Base-by-base conservation (phyloP, 1,140 invertebrate species). In the Drepana arcuata region DNA sequence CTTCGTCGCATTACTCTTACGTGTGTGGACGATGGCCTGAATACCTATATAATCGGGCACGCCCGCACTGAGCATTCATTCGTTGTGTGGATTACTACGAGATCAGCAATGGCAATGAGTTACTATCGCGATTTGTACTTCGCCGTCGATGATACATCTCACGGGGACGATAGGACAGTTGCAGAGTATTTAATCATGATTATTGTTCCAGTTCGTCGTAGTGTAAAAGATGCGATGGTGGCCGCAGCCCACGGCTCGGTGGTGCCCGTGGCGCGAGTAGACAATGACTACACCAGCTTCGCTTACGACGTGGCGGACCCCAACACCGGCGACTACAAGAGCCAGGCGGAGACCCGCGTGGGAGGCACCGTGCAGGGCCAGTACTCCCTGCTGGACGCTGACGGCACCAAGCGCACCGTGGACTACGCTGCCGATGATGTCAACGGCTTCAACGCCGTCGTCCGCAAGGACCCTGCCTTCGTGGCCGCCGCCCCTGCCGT, bases 241-340 rank as follows among this genome's bases (percentile, higher is more conserved):
- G 55, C 53, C 11, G 47, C 44, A n/a, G 51, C 44, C 39, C 57
- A 66, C 16, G 36, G 59, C 45, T 70, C 68, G 16, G 58, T 72
- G 29, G 61, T 63, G 46, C 58, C 62, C 24, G 37, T 56, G n/a
- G 50, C 48, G 28, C 47, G 37, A 59, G 64, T 49, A 64, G 67
- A 44, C 46, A n/a, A n/a, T 36, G 52, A 69, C 48, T 44, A 36
- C 32, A 44, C 47, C 29, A 67, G 57, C 51, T 67, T 70, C 46
- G 28, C 60, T 1, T 66, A 67, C 55, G 50, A 56, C 29, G 62
- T 70, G 0, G 59, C 66, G n/a, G 62, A 70, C 46, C 62, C 62
- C 37, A 51, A 54, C 40, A 70, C 62, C 11, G 63, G 62, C 11
- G 66, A 70, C 49, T 66, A 41, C 53, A 69, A 69, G 44, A 69